Base-by-base conservation (phyloP, 2,888 invertebrate genomes). In the Cryptus armator region DNA sequence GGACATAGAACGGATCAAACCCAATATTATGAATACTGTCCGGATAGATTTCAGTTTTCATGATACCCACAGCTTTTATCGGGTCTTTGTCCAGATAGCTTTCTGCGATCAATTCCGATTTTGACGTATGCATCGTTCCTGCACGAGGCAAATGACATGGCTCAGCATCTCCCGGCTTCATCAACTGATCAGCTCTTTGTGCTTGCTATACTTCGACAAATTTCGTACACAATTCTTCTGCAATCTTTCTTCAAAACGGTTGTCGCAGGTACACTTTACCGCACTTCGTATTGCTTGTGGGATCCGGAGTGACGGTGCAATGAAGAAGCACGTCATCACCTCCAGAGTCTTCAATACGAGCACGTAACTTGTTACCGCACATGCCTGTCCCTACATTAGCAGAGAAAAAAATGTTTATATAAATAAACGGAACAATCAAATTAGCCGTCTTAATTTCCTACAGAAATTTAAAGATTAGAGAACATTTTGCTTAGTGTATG, bases 1-100 rank as follows among this genome's bases (percentile, higher is more conserved):
- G 83, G 2, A 87, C 72, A 16, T 68, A 81, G 59, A 87, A 86
- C 62, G 81, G 84, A 62, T 87, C 86, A 2, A 74, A 16, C 7
- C 76, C 82, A 46, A 84, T 75, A 44, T 80, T 67, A 46, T 83
- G 84, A 9, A 87, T 82, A 16, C 67, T 78, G 10, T 77, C 24
- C 19, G 56, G 64, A 14, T 19, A 32, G 1, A 66, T n/a, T 14
- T 53, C n/a, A 4, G 56, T 9, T 56, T 86, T 83, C 44, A 71
- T 43, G n/a, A 83, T 19, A 12, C 37, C 48, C 12, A 86, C 16
- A 1, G 83, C 83, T 64, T 59, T 76, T 3, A 86, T 24, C 12
- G 81, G 77, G 19, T 84, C 83, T 29, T 46, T n/a, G 37, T 86
- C 72, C 19, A 86, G 12, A 43, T 77, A 59, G 3, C 64, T 9